Evolutionary conservation across 1,140 invertebrate genomes (phyloP), one percentile per base, ranked within the genome.

Genomic region (Drosophila sp.): DNA sequence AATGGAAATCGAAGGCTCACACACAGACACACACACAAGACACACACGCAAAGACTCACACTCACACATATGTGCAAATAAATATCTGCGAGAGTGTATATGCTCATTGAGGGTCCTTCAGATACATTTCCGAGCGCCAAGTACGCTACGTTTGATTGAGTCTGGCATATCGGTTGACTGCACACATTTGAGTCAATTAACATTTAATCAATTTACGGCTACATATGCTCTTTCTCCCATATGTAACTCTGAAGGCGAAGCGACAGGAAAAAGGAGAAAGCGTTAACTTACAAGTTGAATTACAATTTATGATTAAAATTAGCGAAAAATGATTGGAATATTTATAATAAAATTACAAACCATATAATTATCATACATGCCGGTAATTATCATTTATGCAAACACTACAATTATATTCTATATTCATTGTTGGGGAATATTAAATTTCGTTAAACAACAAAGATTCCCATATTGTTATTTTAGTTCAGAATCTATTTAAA

Each of bases 31-130:
- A 56, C 48, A 32, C 25, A 45, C 29, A 25, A 2, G 27, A 21
- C 53, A 73, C 41, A 66, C 25, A 41, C 16, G 41, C 43, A 61
- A 38, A 59, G 25, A 59, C 32, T 6, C 27, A 6, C 9, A n/a
- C 11, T 9, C 13, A 14, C 8, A 8, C 38, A 32, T 53, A 27
- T 62, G 57, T 72, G 40, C 29, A 16, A 32, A 46, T 51, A 53
- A 45, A 43, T 48, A 29, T 72, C 41, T 74, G 41, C 45, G 38
- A 36, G 57, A 53, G 50, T 54, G 34, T 34, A 34, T 53, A 46
- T 48, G 38, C 57, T 29, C 50, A 27, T 78, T 58, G 78, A 86
- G 78, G 75, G 82, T 89, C 78, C 82, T 87, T 87, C 83, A 87
- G 76, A 76, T 87, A 72, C 75, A 82, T 82, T 72, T 51, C 54